These are phyloP conservation scores for Tiphia femorata DNA, from an alignment of 2,888 invertebrate species.

Conservation along the genomic window DNA sequence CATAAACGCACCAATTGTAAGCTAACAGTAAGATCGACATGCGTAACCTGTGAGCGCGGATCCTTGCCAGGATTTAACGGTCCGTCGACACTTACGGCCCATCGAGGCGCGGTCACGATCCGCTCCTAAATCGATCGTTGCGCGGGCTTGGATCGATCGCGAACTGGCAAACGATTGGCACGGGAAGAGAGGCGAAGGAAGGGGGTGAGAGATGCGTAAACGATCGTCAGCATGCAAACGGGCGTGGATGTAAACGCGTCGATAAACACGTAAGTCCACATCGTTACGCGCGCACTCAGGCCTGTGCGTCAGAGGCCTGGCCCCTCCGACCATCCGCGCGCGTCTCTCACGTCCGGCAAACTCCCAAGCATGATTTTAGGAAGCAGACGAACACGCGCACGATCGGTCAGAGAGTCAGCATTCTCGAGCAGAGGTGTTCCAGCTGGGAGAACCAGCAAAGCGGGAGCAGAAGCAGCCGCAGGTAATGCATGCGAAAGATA, in stretches of 20 bases:
- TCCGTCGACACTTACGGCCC: conserved; percentile 16
- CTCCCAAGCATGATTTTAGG: conserved; percentile 44
- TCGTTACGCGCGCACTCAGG: conserved; percentile 45
- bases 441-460: no score
- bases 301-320: no score
- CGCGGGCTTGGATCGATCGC: conserved; percentile 27
- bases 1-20: no score
- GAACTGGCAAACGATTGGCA: not conserved
- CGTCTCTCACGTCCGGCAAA: conserved; percentile 40
- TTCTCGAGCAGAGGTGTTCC: no score
- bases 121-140: conserved; percentile 10
- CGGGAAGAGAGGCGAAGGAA: not conserved
- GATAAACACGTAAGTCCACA: conserved; percentile 52
- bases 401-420: not conserved
- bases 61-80: conserved; percentile 26
- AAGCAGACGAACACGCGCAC: conserved; percentile 21
- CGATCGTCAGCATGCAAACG: conserved; percentile 26
- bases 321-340: conserved; percentile 34
- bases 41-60: no score
- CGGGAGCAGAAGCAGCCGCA: no score
- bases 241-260: conserved; percentile 36
- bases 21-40: no score
- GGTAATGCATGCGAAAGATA: no score
- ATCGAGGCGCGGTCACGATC: not conserved
- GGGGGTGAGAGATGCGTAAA: conserved; percentile 7